Evolutionary conservation across 1,140 invertebrate genomes (phyloP).

Genomic region (Trachymyrmex cornetzi): DNA sequence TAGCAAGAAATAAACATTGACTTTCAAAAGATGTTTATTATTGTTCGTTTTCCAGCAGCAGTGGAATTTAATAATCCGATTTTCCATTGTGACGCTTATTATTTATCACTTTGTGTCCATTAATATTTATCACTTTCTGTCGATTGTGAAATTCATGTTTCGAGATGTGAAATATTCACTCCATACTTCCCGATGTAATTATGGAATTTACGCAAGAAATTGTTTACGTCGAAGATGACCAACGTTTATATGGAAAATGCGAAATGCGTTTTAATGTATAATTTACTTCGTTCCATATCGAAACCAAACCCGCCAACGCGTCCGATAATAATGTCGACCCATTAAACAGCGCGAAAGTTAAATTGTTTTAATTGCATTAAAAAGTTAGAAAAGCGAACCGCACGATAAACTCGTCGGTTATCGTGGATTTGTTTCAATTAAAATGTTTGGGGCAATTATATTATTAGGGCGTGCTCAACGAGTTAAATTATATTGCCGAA

Average conservation of each 20-base stretch:
- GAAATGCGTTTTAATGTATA: conserved; percentile 47
- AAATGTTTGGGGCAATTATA: conserved; percentile 64
- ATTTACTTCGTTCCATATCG: conserved; percentile 57
- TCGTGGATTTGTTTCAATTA: conserved; percentile 59
- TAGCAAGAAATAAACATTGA: conserved; percentile 20
- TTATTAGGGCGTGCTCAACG: conserved; percentile 54
- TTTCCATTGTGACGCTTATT: conserved; percentile 45
- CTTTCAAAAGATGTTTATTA: conserved; percentile 25
- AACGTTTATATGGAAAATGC: conserved; percentile 49
- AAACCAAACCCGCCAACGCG: conserved; percentile 21
- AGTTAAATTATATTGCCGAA: conserved; percentile 59
- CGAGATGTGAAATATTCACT: conserved; percentile 52
- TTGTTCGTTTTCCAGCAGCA: conserved; percentile 7
- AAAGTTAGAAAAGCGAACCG: conserved; percentile 67
- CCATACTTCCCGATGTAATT: conserved; percentile 51
- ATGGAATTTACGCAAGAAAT: conserved; percentile 54
- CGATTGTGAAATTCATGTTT: conserved; percentile 43
- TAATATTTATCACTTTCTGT: conserved; percentile 46
- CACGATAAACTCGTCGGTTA: conserved; percentile 50
- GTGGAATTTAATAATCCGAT: conserved; percentile 53
- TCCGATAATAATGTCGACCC: conserved; percentile 60
- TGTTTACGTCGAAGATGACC: conserved; percentile 60
- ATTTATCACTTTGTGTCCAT: conserved; percentile 39
- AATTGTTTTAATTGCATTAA: conserved; percentile 70
- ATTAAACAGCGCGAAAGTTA: conserved; percentile 67